Base-by-base conservation (phyloP, 2,113 vertebrate genomes). In the Oncorhynchus tshawytscha region DNA sequence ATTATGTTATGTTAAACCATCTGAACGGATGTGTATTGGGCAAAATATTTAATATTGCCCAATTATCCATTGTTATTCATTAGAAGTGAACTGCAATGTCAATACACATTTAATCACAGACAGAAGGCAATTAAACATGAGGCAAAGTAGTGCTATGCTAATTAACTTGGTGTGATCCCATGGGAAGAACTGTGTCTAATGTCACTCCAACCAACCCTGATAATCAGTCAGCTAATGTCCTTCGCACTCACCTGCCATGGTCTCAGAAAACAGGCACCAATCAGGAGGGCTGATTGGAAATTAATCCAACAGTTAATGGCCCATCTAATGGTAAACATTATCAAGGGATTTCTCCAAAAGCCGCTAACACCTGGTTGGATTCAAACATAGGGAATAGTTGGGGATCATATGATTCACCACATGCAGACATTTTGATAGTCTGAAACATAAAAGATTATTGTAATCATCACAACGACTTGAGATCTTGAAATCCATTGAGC, bases 61-160 rank as follows among this genome's bases (percentile, higher is more conserved):
- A 92, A 93, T 89, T 91, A 89, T 88, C 88, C 89, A 91, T 91
- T 92, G 91, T 92, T 90, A 93, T 93, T 93, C 91, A 93, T 93
- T 91, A 90, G 89, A 80, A 91, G 88, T 86, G 90, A 90, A 93
- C 90, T 82, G 89, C 89, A 91, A 92, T 92, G 91, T 92, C 92
- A 93, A 93, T 92, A 92, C 91, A 91, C 88, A 87, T 92, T 93
- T 93, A 93, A 93, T 92, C 92, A 92, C 89, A 91, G 89, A 91
- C 89, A 84, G 82, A 83, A 92, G 92, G 92, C 93, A 94, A 93
- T 94, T 93, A 94, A 92, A 91, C 81, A 80, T 82, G 85, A 82
- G 90, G 87, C 88, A 84, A 76, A 89, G 82, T 80, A 64, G 80
- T 85, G 86, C 88, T 89, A 91, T 93, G 93, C 80, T 93, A 93